Evolutionary conservation across 2,113 vertebrate genomes (phyloP), one percentile per base, ranked within the genome.

Genomic region (Nymphicus hollandicus): DNA sequence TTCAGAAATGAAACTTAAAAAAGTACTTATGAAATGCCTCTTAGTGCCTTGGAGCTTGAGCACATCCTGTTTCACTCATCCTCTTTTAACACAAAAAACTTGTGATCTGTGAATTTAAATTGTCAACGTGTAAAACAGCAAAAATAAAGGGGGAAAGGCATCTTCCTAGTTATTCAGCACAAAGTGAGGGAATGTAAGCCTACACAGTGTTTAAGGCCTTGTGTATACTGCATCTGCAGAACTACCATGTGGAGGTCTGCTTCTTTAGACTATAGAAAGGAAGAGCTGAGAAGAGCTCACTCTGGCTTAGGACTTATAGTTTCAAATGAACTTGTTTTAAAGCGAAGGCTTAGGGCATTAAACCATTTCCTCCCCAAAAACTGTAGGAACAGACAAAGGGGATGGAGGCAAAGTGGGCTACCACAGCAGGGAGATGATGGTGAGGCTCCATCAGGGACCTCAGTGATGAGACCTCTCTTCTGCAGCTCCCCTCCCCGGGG

Each of bases 321-420:
- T 66, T 56, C 50, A 14, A 72, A 28, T 6, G 18, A 56, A 7
- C 17, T 37, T 46, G 31, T 61, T 63, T 77, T 37, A 73, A 73
- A 83, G 31, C 13, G 33, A 58, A 31, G 43, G 17, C 44, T 86
- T 29, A 68, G 37, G 28, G 41, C 22, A 46, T 29, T 27, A 24
- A 41, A 29, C 5, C 1, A 1, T 11, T 37, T 25, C 50, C 18
- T 84, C 33, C 53, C 68, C 7, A 37, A 52, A 27, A 52, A 61
- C 16, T 0, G 7, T 17, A 55, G 66, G 39, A 27, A 68, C 0
- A 11, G 43, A 37, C 28, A 8, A 10, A 14, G 3, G 7, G 31
- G 18, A 47, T 2, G 22, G 33, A 70, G 22, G 37, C 28, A 56
- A 73, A 31, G 37, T 5, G 7, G 44, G 61, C 61, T 31, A 39